Evolutionary conservation across 2,888 invertebrate genomes (phyloP).

Genomic region (Amiota minor): DNA sequence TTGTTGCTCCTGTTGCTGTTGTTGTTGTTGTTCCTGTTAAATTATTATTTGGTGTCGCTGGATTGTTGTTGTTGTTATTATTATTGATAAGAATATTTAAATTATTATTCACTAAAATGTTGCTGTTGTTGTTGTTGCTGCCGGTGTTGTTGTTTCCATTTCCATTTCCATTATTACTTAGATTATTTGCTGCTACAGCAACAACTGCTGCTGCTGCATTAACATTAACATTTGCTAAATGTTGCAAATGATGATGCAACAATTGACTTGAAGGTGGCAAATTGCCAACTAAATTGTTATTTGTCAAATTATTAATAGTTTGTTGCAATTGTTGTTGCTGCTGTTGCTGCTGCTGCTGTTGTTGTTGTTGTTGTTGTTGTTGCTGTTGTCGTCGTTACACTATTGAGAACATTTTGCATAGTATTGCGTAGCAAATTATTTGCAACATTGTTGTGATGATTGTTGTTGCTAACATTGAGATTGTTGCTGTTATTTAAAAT

Average conservation of each 20-base stretch:
- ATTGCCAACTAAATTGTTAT: conserved; percentile 52
- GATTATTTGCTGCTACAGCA: conserved; percentile 64
- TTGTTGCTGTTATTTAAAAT: conserved; percentile 38
- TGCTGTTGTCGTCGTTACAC: conserved; percentile 5
- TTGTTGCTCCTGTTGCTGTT: conserved; percentile 32
- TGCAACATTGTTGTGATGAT: conserved; percentile 27
- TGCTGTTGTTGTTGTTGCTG: conserved; percentile 52
- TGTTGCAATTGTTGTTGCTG: conserved; percentile 47
- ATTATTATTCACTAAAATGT: conserved; percentile 60
- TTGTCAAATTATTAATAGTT: conserved; percentile 43
- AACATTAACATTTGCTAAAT: conserved; percentile 71
- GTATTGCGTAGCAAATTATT: conserved; percentile 61
- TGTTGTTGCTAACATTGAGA: conserved; percentile 33
- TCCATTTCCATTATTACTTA: conserved; percentile 49
- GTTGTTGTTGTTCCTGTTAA: conserved; percentile 42
- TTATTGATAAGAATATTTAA: conserved; percentile 60
- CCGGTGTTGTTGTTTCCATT: conserved; percentile 42
- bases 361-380: conserved; percentile 50
- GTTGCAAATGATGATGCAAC: conserved; percentile 73
- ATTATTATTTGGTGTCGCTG: conserved; percentile 64
- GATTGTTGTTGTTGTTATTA: conserved; percentile 58
- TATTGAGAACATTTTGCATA: conserved; percentile 62
- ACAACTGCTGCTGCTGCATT: conserved; percentile 63
- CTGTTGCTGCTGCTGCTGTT: conserved; percentile 44
- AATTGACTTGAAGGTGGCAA: conserved; percentile 72